Conservation (phyloP, 2,797 vertebrate species). For the Rhodeus uyekii region DNA sequence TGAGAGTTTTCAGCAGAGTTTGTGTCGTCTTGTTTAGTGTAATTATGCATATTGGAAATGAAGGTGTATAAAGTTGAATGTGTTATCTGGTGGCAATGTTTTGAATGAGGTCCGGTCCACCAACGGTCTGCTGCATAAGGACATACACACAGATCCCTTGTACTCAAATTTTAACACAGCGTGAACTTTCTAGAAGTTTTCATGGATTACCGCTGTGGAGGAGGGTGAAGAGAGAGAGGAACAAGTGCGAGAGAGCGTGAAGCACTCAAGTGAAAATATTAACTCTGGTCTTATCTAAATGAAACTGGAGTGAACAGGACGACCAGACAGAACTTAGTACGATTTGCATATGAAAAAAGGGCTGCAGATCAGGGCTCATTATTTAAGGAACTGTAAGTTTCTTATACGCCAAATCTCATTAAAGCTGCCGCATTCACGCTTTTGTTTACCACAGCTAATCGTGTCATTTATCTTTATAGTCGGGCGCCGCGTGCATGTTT, state of each 20-base stretch:
- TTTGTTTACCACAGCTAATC: slow-evolving; percentile 69
- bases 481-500: slow-evolving; percentile 66
- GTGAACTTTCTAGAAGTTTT: slow-evolving; percentile 78
- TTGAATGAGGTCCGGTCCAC: too few species aligned
- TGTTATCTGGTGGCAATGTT: too few species aligned
- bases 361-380: slow-evolving; percentile 61
- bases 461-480: slow-evolving; percentile 71
- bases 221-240: slow-evolving; percentile 63
- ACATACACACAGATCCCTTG: neutral
- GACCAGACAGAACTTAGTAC: slow-evolving; percentile 62
- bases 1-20: too few species aligned
- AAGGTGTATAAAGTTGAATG: too few species aligned
- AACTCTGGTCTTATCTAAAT: slow-evolving; percentile 70
- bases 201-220: slow-evolving; percentile 65
- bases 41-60: too few species aligned
- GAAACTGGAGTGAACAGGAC: slow-evolving; percentile 66
- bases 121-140: too few species aligned
- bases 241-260: slow-evolving; percentile 48
- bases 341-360: slow-evolving; percentile 67
- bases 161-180: slow-evolving; percentile 72
- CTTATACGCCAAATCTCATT: slow-evolving; percentile 69
- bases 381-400: slow-evolving; percentile 68
- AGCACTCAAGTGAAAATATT: slow-evolving; percentile 77
- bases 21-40: too few species aligned
- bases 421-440: slow-evolving; percentile 48